Conservation (phyloP, 2,888 invertebrate species). For the Hirtodrosophila histrioides region DNA sequence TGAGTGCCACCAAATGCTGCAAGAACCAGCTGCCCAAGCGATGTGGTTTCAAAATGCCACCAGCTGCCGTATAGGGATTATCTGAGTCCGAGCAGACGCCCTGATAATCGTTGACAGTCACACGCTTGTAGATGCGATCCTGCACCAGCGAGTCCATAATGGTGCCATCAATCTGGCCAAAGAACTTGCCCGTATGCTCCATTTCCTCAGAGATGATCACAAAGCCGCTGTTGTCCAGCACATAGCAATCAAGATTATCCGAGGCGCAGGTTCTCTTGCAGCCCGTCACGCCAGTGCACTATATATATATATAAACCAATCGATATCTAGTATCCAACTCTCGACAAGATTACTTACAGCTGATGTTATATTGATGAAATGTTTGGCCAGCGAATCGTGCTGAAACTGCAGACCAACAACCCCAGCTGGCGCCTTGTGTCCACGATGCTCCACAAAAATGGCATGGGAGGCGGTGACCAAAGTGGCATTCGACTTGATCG, state of each 20-base stretch:
- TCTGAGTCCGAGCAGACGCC: conserved; percentile 91
- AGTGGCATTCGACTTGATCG: conserved; percentile 86
- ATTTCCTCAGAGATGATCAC: conserved; percentile 94
- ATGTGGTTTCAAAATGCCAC: conserved; percentile 75
- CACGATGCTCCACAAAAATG: conserved; percentile 92
- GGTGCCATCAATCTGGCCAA: conserved; percentile 96
- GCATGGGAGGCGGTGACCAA: conserved; percentile 96
- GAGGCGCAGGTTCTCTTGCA: conserved; percentile 94
- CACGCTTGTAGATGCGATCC: conserved; percentile 94
- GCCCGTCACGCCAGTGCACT: conserved; percentile 88
- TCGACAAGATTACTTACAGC: conserved; percentile 86
- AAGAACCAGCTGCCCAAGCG: conserved; percentile 80
- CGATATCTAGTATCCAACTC: too few species aligned
- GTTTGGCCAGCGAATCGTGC: conserved; percentile 91
- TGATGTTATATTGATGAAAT: conserved; percentile 95
- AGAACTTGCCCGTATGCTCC: conserved; percentile 95
- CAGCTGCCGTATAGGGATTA: conserved; percentile 85
- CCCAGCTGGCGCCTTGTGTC: conserved; percentile 93
- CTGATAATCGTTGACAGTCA: conserved; percentile 94
- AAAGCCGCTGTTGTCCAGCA: conserved; percentile 97
- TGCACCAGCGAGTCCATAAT: conserved; percentile 97
- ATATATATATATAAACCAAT: too few species aligned
- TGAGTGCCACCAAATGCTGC: conserved; percentile 80
- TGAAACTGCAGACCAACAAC: conserved; percentile 96
- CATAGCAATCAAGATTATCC: conserved; percentile 95